Evolutionary conservation across 2,797 vertebrate species (phyloP), one percentile per base, ranked within the genome.

Genomic region (Gorsachius magnificus): DNA sequence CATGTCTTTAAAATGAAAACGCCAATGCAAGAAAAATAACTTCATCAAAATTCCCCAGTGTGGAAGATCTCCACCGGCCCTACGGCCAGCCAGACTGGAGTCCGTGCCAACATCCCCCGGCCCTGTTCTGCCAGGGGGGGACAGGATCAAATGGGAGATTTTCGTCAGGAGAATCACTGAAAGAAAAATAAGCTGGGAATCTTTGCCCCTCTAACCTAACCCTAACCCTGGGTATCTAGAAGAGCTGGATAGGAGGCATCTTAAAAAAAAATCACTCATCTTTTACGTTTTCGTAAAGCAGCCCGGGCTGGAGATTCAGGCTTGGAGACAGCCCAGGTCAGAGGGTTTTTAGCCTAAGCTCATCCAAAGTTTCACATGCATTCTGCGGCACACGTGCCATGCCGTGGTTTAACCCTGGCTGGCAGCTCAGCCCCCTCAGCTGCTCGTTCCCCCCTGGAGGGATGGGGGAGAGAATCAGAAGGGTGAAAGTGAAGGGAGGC

Each of bases 21-120:
- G 4, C 6, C 25, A 82, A 15, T 26, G 33, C 68, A 58, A 69
- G 35, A 66, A 72, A 66, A 6, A 28, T 5, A 31, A 36, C 14
- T 50, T 61, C 6, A 36, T 50, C 54, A 58, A 35, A 91, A 71
- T 81, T 48, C 71, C 10, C 31, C 48, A 16, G 1, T 21, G 29
- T 65, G 43, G 35, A 66, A 91, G 38, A 58, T 28, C 13, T 79
- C 43, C 43, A 38, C 7, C 3, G 7, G 65, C 31, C 70, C 21
- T 12, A 48, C 1, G 1, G 41, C 22, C 53, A 66, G 33, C 17
- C 57, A 43, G n/a, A 18, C 7, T 31, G 36, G 24, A 75, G 36
- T 14, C 41, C 0, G 0, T 71, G 45, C 58, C 29, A 53, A 69
- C 36, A 13, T 11, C 6, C 41, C 28, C 19, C 1, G 1, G 29